Base-by-base conservation (phyloP, 2,797 vertebrate genomes). In the Setipinna tenuifilis region DNA sequence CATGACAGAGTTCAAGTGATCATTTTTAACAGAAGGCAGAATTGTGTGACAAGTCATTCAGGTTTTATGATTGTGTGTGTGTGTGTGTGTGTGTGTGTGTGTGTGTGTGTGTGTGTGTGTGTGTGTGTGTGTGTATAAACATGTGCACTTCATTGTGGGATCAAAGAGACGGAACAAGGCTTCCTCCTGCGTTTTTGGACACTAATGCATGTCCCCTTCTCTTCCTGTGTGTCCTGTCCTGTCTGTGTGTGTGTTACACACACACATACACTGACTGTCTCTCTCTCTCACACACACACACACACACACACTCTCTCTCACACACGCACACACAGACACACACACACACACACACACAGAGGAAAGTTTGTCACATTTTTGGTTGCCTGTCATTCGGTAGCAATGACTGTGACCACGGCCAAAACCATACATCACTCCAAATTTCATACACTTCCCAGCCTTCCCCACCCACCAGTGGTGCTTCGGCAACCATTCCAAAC, bases 61-160 rank as follows among this genome's bases (percentile, higher is more conserved):
- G 68, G 68, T 75, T 31, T 6, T 75, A 17, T 61, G 3, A 21
- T 31, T 21, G 21, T 59, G 28, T 59, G 28, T 83, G 28, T 83
- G 41, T 65, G 31, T 82, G 21, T 82, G 48, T 50, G 23, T 82
- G 81, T 82, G 81, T 82, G 44, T 82, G 81, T 50, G 48, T 50
- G 46, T 83, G 83, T 83, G 59, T 83, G 21, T 44, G 59, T 68
- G 61, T 25, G 57, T 65, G 82, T 61, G 57, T n/a, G 68, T 81
- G 65, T 71, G 57, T 85, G 35, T 28, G 50, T 82, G 82, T 61
- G 50, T 84, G 78, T 41, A 86, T 50, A 82, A 91, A 90, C 93
- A 94, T 93, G 88, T 94, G 94, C 19, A 41, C 94, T 90, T 94
- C 89, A 91, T 95, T 92, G 91, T 90, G 83, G 82, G 92, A 94